Evolutionary conservation across 2,113 vertebrate genomes (phyloP), one percentile per base, ranked within the genome.

Genomic region (Brienomyrus longianalis): DNA sequence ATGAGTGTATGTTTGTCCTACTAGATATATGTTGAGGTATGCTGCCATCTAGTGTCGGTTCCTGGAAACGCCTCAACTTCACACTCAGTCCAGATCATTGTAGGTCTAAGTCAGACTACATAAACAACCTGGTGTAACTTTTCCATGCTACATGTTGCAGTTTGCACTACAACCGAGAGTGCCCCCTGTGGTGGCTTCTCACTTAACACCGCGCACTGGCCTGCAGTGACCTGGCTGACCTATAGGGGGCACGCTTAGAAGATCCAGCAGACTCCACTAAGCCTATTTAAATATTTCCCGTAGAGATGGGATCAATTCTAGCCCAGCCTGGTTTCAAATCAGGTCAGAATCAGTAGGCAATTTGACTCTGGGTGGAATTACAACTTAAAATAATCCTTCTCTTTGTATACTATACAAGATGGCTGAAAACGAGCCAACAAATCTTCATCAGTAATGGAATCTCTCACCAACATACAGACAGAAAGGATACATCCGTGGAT

Each of bases 401-500:
- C 66, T 74, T 74, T 5, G 10, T 19, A 43, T 80, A 39, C 4
- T 39, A 39, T 35, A 77, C 1, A 27, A 39, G 31, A 35, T 1
- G 59, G 5, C 70, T 77, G 31, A 31, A 35, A 74, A 35, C 0
- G 11, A 31, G 31, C 1, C 2, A 35, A 70, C 62, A 31, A n/a
- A 35, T n/a, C 7, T 74, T 74, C 13, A 74, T 74, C n/a, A 35
- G 13, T 74, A 74, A 74, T 0, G 0, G 11, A 5, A 31, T 74
- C 66, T 35, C 27, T 15, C 31, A 74, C 13, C 15, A 11, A 74
- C 10, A 35, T 13, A 35, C 31, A 77, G n/a, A 17, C 31, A 17
- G 45, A 88, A 97, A 98, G 97, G 98, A 99, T 99, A 99, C 98
- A 99, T 94, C 98, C 98, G 0, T 98, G 97, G 92, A 99, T 91